A percentile compares a stretch with the other conserved stretches of the same genome.
phyloP scores from a whole-genome alignment of 2,797 vertebrate genomes.

The Tragopan temminckii region DNA sequence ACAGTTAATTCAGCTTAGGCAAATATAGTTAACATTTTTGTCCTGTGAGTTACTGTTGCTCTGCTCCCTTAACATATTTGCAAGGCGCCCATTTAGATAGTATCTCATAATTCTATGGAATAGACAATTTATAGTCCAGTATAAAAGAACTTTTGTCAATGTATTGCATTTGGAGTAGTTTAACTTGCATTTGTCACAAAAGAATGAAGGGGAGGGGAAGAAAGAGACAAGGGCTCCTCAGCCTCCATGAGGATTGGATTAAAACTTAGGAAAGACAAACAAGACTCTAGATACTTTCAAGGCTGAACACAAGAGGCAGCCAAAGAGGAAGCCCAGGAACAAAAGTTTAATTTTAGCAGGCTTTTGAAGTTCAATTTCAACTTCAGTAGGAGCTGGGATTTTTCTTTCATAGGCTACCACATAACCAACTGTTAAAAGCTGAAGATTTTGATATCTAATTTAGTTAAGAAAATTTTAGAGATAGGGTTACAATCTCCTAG shows the following conservation, averaged over 20 bases:
- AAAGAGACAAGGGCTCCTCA: neutral
- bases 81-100: neutral
- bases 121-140: neutral
- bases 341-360: slow-evolving; percentile 35
- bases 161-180: neutral
- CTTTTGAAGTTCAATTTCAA: slow-evolving; percentile 32
- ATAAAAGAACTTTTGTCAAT: neutral
- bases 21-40: neutral
- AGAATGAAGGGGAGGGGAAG: neutral
- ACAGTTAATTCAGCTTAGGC: neutral
- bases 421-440: neutral
- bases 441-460: slow-evolving; percentile 12
- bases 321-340: neutral
- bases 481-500: neutral
- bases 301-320: neutral
- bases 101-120: neutral
- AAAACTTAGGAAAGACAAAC: slow-evolving; percentile 22
- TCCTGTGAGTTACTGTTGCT: neutral
- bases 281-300: slow-evolving; percentile 5
- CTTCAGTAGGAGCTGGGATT: neutral
- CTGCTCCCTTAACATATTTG: neutral
- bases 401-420: slow-evolving; percentile 18
- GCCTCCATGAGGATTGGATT: slow-evolving; percentile 13
- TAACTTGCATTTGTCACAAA: neutral
- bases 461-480: slow-evolving; percentile 19